These are phyloP conservation scores for Nebria brevicollis DNA, from an alignment of 2,888 invertebrate genomes.

Conservation along the genomic window DNA sequence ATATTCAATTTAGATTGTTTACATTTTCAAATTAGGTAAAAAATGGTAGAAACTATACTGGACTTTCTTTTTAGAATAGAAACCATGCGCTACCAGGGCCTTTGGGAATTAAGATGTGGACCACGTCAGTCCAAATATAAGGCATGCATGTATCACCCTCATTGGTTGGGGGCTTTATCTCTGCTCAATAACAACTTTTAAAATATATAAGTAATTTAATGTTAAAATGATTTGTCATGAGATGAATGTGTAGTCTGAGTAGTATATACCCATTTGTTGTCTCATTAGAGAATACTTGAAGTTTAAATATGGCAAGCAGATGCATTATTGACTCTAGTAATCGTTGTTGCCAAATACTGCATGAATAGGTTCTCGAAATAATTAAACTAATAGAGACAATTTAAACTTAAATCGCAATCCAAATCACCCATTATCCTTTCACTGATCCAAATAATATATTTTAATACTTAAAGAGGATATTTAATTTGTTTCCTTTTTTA, in stretches of 20 bases:
- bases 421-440: background rate
- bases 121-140: no score
- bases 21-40: background rate
- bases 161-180: no score
- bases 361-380: constrained; percentile 7
- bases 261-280: background rate
- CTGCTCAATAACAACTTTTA: no score
- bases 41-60: background rate
- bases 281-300: background rate
- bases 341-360: constrained; percentile 16
- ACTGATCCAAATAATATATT: background rate
- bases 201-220: background rate
- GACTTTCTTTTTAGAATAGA: no score
- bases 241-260: background rate
- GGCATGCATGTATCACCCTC: no score
- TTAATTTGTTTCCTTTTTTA: background rate
- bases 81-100: no score
- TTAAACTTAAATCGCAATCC: background rate
- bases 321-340: background rate
- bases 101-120: no score
- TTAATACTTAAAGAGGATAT: constrained; percentile 2
- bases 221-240: background rate
- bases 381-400: constrained; percentile 1
- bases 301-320: background rate
- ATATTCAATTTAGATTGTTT: background rate